A percentile compares a stretch with the other conserved stretches of the same genome.
phyloP scores from a whole-genome alignment of 2,888 invertebrate species.

The Anoncus sp. region DNA sequence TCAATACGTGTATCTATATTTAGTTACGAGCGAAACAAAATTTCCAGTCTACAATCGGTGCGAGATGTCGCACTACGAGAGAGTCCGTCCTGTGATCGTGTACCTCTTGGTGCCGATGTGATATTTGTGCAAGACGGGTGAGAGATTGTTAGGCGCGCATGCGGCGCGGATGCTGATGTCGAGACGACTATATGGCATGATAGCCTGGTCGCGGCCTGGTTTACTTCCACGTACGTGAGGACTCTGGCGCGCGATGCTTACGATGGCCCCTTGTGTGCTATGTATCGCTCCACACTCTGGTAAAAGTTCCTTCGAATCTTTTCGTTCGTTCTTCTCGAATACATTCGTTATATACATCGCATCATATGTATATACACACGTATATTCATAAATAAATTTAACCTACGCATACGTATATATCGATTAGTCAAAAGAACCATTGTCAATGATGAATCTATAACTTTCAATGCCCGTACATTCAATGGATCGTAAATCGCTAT shows the following conservation, averaged over 20 bases:
- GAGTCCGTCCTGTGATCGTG: constrained; percentile 4
- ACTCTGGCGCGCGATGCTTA: constrained; percentile 60
- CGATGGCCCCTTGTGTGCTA: constrained; percentile 57
- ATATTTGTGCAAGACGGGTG: constrained; percentile 75
- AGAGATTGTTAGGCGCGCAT: constrained; percentile 79
- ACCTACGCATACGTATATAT: not conserved
- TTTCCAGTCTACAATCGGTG: not conserved
- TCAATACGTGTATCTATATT: too few species aligned
- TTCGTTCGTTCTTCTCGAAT: constrained; percentile 34
- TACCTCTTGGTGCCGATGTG: constrained; percentile 34
- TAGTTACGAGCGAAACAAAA: not conserved
- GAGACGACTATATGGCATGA: constrained; percentile 56
- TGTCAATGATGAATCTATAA: not conserved
- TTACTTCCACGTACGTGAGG: constrained; percentile 73
- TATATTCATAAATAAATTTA: not conserved
- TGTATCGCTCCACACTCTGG: constrained; percentile 41
- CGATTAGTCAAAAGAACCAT: not conserved
- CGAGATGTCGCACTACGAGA: constrained; percentile 14
- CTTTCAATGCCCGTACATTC: not conserved
- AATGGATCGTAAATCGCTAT: not conserved
- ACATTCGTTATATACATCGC: constrained; percentile 20
- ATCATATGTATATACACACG: constrained; percentile 11
- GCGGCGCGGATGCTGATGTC: constrained; percentile 79
- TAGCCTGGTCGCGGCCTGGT: constrained; percentile 78
- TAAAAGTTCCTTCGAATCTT: constrained; percentile 52